Base-by-base conservation (phyloP, 2,113 vertebrate species). In the Crotalus helleri region DNA sequence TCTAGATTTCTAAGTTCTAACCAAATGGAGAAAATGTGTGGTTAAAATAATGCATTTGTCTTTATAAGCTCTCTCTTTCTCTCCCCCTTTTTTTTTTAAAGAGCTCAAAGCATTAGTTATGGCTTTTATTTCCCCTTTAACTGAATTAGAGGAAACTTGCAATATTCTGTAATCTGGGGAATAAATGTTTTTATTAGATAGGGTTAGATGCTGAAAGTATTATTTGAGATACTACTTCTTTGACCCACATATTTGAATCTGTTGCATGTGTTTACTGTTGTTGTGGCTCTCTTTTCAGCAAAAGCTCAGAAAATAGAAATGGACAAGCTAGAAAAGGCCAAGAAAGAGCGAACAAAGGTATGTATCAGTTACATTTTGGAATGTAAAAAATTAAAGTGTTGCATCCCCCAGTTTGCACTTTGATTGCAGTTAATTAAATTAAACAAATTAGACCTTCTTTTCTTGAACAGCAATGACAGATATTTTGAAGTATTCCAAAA, bases 251-350 rank as follows among this genome's bases (percentile, higher is more conserved):
- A 91, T 19, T 24, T 90, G 11, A 51, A 93, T 88, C 49, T 90
- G 13, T 51, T 88, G 61, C 5, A 1, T 55, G 87, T 58, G 49
- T 29, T 0, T 96, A 44, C 94, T 85, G 69, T 85, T 69, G 92
- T 51, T 44, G 0, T 95, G 85, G 95, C 94, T 17, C 26, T 90
- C 46, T 92, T 91, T 94, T 10, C 95, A 99, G 99, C 99, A 59
- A 99, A 99, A 98, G 98, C 99, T 81, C 99, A 99, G 97, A 99
- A 99, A 95, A 98, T 99, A 5, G 99, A 99, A 97, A 99, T 99
- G 99, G 99, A 99, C 97, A 99, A 99, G 94, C 26, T 99, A 94
- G 99, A 99, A 96, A 99, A 99, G 94, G 99, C 99, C 96, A 99
- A 99, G 96, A 99, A 99, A 95, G 99, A 99, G 54, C 97, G 99